phyloP scores from a whole-genome alignment of 2,888 invertebrate species.

The Theretra japonica region DNA sequence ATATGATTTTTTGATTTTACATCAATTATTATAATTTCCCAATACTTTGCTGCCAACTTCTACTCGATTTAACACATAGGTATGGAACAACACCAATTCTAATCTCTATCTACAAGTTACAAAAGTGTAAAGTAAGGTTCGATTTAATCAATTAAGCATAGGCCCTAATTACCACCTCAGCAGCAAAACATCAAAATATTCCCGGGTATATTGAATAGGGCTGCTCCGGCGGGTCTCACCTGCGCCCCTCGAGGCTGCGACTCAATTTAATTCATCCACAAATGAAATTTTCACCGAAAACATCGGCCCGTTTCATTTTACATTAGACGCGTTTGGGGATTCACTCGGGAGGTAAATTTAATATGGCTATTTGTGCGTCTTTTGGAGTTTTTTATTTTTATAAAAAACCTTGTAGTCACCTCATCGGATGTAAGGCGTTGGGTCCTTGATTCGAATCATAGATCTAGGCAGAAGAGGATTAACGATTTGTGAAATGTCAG shows the following conservation, averaged over 20 bases:
- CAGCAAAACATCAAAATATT: background rate
- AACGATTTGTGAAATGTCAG: too few relatives aligned
- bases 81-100: too few relatives aligned
- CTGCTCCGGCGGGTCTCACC: background rate
- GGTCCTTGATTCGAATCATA: too few relatives aligned
- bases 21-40: too few relatives aligned
- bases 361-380: constrained; percentile 1
- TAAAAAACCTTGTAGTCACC: too few relatives aligned
- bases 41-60: too few relatives aligned
- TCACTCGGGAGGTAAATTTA: constrained; percentile 16
- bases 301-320: constrained; percentile 16
- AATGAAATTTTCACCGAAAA: constrained; percentile 28
- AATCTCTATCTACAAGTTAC: too few relatives aligned
- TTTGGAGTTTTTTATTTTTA: background rate
- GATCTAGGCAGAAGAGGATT: too few relatives aligned
- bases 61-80: too few relatives aligned
- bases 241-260: constrained; percentile 14
- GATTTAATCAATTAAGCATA: background rate
- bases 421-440: too few relatives aligned
- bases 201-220: background rate
- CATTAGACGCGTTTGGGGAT: constrained; percentile 31
- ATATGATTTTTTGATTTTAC: too few relatives aligned
- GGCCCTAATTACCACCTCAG: background rate
- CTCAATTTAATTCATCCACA: constrained; percentile 28
- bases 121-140: background rate